phyloP scores from a whole-genome alignment of 1,140 invertebrate genomes.

The Homalodisca vitripennis region DNA sequence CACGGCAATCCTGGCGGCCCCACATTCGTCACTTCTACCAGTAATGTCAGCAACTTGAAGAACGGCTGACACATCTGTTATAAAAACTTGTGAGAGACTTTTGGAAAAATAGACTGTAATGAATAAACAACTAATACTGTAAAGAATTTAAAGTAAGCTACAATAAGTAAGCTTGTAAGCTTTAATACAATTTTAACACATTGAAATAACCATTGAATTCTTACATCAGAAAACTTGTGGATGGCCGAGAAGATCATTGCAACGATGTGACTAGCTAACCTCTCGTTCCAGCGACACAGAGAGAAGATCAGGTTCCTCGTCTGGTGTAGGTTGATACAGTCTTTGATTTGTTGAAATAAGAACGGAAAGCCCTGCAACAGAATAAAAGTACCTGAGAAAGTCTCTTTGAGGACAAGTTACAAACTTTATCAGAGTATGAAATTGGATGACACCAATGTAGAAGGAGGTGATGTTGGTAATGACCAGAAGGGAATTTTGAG shows the following conservation, averaged over 20 bases:
- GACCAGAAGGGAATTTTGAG: too few species aligned
- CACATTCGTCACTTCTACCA: constrained; percentile 62
- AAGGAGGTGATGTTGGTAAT: too few species aligned
- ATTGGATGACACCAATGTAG: too few species aligned
- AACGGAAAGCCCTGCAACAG: constrained; percentile 80
- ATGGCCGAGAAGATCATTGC: constrained; percentile 88
- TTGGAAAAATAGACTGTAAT: not conserved
- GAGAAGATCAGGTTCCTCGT: constrained; percentile 90
- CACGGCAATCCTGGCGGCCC: constrained; percentile 67
- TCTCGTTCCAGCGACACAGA: constrained; percentile 85
- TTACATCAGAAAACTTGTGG: constrained; percentile 82
- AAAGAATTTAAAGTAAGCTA: too few species aligned
- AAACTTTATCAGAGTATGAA: too few species aligned
- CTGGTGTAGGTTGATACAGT: constrained; percentile 88
- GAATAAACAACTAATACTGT: too few species aligned
- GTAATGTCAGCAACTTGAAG: constrained; percentile 82
- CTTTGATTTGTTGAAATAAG: constrained; percentile 90
- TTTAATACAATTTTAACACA: not conserved
- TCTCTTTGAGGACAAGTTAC: too few species aligned
- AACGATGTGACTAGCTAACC: constrained; percentile 79
- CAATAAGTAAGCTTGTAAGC: too few species aligned
- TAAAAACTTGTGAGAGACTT: too few species aligned
- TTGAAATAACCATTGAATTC: constrained; percentile 30
- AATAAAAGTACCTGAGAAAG: too few species aligned
- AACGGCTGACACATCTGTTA: constrained; percentile 76